phyloP scores from a whole-genome alignment of 2,888 invertebrate genomes.

The Orchesella flavescens region DNA sequence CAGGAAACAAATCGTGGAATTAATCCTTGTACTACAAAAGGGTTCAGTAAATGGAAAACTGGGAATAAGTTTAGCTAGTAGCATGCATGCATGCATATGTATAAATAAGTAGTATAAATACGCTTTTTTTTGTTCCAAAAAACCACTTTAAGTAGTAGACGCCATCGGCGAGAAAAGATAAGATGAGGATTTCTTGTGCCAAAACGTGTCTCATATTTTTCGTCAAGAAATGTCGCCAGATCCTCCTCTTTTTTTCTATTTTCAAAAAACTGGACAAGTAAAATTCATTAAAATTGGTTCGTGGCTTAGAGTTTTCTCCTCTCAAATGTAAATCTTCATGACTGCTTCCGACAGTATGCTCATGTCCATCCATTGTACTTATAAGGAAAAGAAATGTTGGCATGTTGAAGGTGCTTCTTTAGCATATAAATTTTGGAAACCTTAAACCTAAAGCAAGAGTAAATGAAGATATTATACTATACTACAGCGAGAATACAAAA shows the following conservation, averaged over 20 bases:
- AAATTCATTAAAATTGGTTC: conserved; percentile 53
- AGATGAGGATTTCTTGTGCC: conserved; percentile 17
- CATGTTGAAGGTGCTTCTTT: neutral
- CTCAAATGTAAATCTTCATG: conserved; percentile 51
- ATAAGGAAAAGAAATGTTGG: neutral
- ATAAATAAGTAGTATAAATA: too few species aligned
- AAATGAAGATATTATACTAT: too few species aligned
- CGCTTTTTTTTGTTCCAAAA: too few species aligned
- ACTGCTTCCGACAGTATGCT: conserved; percentile 24
- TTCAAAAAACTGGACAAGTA: conserved; percentile 24
- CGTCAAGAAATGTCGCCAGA: conserved; percentile 12
- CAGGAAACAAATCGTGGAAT: conserved; percentile 30
- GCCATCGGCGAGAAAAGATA: conserved; percentile 6
- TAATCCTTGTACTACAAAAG: conserved; percentile 7
- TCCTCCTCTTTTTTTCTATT: conserved; percentile 28
- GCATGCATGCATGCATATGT: neutral
- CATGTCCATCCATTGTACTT: neutral
- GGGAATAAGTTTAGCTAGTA: neutral
- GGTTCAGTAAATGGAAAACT: too few species aligned
- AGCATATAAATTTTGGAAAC: too few species aligned
- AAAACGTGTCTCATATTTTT: conserved; percentile 29
- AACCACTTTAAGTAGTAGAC: too few species aligned
- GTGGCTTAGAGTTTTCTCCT: conserved; percentile 48
- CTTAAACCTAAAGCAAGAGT: too few species aligned
- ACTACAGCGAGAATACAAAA: too few species aligned